Conservation (phyloP, 2,113 vertebrate species). For the Jacana jacana region DNA sequence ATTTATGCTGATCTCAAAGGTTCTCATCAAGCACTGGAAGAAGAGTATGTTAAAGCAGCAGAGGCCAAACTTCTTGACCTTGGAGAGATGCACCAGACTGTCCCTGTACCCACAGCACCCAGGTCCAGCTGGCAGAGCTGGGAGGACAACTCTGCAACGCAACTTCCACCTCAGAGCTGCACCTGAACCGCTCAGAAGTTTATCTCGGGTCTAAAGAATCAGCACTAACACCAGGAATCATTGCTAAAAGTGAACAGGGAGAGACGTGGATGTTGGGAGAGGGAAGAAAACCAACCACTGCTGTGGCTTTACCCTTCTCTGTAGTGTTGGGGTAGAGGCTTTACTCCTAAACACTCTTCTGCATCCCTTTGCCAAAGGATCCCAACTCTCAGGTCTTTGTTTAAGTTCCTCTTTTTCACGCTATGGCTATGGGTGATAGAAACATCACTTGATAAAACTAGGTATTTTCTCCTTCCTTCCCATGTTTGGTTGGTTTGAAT, state of each 20-base stretch:
- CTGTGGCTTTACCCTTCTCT: not conserved
- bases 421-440: not conserved
- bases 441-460: not conserved
- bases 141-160: not conserved
- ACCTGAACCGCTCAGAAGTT: not conserved
- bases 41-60: not conserved
- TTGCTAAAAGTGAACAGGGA: not conserved
- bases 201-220: not conserved
- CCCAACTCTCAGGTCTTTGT: not conserved
- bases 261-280: not conserved
- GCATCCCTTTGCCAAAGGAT: not conserved
- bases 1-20: not conserved
- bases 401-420: not conserved
- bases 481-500: not conserved
- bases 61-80: not conserved
- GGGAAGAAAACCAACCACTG: not conserved
- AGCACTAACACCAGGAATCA: not conserved
- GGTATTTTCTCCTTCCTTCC: not conserved
- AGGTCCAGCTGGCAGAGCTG: not conserved
- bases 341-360: not conserved
- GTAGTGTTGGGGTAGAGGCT: not conserved
- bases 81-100: not conserved
- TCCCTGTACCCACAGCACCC: accelerated
- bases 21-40: not conserved
- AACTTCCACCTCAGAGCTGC: not conserved